A percentile compares a stretch with the other conserved stretches of the same genome.
phyloP scores from a whole-genome alignment of 1,140 invertebrate genomes.

The Drosophila ambigua region DNA sequence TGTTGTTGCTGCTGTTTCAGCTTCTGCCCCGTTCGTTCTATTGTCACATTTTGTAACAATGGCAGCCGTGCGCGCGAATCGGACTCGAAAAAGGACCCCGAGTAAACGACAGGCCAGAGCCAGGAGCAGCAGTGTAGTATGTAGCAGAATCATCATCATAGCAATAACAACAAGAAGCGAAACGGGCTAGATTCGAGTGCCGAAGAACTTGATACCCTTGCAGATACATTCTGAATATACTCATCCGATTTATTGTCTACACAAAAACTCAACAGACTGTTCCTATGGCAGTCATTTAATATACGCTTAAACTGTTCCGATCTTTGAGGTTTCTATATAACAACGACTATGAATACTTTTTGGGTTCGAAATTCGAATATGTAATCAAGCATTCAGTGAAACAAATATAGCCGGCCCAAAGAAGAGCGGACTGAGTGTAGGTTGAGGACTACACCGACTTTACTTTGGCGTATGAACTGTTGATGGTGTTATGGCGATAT shows the following conservation, averaged over 20 bases:
- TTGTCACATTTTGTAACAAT: constrained; percentile 78
- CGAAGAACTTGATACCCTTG: too few relatives aligned
- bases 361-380: too few relatives aligned
- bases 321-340: too few relatives aligned
- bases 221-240: too few relatives aligned
- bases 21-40: constrained; percentile 47
- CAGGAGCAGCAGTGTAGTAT: constrained; percentile 23
- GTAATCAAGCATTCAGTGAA: too few relatives aligned
- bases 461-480: constrained; percentile 71
- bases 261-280: too few relatives aligned
- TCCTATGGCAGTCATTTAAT: too few relatives aligned
- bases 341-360: too few relatives aligned
- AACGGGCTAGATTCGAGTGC: constrained; percentile 13
- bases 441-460: constrained; percentile 33
- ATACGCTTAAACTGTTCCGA: too few relatives aligned
- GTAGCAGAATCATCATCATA: constrained; percentile 25
- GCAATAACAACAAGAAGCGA: constrained; percentile 29
- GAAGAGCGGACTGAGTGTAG: constrained; percentile 26
- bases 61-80: constrained; percentile 72
- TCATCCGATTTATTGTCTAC: too few relatives aligned
- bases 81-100: constrained; percentile 65
- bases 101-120: constrained; percentile 32
- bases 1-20: background rate
- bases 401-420: too few relatives aligned
- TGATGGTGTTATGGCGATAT: constrained; percentile 81